Percentiles rank a stretch among this genome's conserved stretches.
Evolutionary conservation across 2,888 invertebrate genomes (phyloP).

Genomic region (Drosophila histrio): DNA sequence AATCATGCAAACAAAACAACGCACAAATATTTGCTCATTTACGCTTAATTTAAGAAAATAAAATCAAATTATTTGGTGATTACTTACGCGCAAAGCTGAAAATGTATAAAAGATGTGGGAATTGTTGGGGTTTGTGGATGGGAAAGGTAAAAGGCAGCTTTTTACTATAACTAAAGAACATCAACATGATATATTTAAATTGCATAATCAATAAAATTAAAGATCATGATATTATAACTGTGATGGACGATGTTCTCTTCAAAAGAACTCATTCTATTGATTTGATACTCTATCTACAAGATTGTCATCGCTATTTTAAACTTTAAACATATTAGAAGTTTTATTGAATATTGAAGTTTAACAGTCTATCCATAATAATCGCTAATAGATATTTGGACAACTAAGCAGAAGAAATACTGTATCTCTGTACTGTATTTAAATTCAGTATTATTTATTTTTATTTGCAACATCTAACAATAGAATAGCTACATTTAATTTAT

Average conservation of each 20-base stretch:
- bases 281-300: background rate
- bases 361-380: background rate
- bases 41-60: slow-evolving; percentile 34
- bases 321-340: no score
- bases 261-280: background rate
- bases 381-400: background rate
- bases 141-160: background rate
- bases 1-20: slow-evolving; percentile 45
- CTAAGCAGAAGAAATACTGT: no score
- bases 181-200: no score
- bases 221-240: no score
- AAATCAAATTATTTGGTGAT: slow-evolving; percentile 23
- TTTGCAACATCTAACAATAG: no score
- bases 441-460: no score
- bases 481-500: no score
- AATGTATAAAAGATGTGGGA: slow-evolving; percentile 1
- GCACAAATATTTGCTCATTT: slow-evolving; percentile 74
- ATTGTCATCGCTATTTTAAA: no score
- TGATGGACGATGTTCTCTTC: no score
- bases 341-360: background rate
- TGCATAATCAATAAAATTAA: no score
- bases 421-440: no score
- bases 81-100: slow-evolving; percentile 51
- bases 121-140: background rate
- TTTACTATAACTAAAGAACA: background rate